These are phyloP conservation scores for Troglohyphantes excavatus DNA, from an alignment of 2,888 invertebrate species.

Conservation along the genomic window DNA sequence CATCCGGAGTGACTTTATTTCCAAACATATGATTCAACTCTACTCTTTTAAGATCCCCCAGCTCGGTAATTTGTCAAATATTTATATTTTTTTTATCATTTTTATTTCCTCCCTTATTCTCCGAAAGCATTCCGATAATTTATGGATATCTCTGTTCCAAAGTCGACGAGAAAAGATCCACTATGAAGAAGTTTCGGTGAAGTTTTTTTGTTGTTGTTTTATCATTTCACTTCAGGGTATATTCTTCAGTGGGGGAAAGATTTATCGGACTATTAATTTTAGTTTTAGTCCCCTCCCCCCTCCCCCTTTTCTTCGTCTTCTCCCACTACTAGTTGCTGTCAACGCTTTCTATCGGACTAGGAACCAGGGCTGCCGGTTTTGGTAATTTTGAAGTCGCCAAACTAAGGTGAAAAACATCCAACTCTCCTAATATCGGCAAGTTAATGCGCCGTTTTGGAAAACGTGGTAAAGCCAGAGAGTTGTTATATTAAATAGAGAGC, in stretches of 20 bases:
- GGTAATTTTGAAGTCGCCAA: too few relatives aligned
- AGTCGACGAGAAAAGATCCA: neutral
- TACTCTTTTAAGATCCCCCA: neutral
- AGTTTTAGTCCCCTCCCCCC: conserved; percentile 48
- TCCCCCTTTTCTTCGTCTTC: neutral
- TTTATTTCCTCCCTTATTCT: neutral
- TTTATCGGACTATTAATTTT: conserved; percentile 75
- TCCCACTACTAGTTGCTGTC: neutral
- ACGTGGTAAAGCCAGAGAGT: too few relatives aligned
- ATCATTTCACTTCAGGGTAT: neutral
- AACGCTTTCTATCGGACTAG: neutral
- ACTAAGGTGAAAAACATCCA: too few relatives aligned
- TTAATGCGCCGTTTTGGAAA: too few relatives aligned
- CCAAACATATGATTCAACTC: neutral
- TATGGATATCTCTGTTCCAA: neutral
- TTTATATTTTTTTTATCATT: neutral
- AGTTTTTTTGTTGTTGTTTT: neutral
- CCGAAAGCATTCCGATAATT: conserved; percentile 9
- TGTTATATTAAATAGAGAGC: too few relatives aligned
- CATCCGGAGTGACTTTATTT: too few relatives aligned
- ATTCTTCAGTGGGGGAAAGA: conserved; percentile 16
- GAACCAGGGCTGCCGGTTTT: neutral
- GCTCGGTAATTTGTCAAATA: neutral
- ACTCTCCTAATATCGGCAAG: too few relatives aligned
- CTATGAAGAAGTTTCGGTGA: neutral